A percentile compares a stretch with the other conserved stretches of the same genome.
Conservation (phyloP, 1,140 invertebrate species). For the Bombus picipes region DNA sequence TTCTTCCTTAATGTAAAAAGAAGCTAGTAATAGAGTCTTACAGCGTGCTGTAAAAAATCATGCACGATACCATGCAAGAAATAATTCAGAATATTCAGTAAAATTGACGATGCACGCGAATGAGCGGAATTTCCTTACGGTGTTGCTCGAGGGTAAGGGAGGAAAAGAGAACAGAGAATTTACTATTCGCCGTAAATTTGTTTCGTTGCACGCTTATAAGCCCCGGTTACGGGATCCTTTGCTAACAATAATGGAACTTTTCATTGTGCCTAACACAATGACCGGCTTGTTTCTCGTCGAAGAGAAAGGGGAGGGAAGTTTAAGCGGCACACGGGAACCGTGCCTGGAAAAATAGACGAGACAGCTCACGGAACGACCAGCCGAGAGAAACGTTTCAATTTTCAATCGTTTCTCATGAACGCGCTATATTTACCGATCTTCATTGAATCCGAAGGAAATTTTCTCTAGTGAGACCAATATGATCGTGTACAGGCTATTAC, state of each 20-base stretch:
- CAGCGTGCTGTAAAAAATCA: neutral
- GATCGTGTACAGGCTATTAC: too few relatives aligned
- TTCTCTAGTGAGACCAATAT: neutral
- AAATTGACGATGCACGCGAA: neutral
- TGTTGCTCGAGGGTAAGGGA: neutral
- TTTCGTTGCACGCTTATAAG: constrained; percentile 26
- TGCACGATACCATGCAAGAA: neutral
- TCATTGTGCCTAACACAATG: constrained; percentile 43
- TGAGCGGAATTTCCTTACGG: neutral
- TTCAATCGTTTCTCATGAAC: neutral
- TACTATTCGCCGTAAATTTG: constrained; percentile 40
- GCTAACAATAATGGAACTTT: constrained; percentile 40
- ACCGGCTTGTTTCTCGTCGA: constrained; percentile 6
- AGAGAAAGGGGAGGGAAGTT: neutral
- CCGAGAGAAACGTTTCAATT: neutral
- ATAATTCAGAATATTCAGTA: neutral
- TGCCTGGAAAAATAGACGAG: neutral
- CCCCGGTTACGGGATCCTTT: constrained; percentile 15
- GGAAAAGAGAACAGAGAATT: neutral
- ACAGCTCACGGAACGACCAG: neutral
- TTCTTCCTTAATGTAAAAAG: neutral
- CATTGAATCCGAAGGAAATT: neutral
- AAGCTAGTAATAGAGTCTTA: neutral
- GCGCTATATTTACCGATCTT: neutral
- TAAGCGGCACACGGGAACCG: constrained; percentile 6